Percentiles rank a stretch among this genome's conserved stretches.
These are phyloP conservation scores for Cantharis rustica DNA, from an alignment of 2,888 invertebrate genomes.

Conservation along the genomic window DNA sequence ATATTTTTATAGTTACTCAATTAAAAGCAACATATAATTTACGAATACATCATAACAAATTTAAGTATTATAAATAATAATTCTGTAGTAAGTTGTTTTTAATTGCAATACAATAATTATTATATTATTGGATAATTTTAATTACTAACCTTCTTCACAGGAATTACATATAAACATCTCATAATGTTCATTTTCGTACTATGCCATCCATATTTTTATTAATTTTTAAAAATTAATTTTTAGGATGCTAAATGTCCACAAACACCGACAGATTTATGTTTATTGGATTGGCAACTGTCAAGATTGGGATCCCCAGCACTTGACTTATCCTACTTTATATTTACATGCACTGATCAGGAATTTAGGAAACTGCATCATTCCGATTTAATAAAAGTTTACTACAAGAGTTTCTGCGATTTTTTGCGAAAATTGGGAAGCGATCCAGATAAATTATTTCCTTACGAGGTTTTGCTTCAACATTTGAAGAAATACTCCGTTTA, in stretches of 20 bases:
- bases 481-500: slow-evolving; percentile 40
- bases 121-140: not conserved
- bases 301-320: slow-evolving; percentile 39
- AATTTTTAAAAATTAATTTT: not conserved
- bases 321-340: slow-evolving; percentile 47
- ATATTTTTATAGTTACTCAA: not conserved
- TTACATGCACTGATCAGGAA: slow-evolving; percentile 38
- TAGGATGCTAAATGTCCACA: slow-evolving; percentile 25
- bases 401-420: slow-evolving; percentile 36
- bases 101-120: not conserved
- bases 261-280: slow-evolving; percentile 38
- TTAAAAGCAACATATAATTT: not conserved
- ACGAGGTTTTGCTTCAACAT: slow-evolving; percentile 39
- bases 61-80: not conserved
- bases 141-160: not conserved
- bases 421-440: slow-evolving; percentile 40
- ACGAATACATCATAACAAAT: not conserved
- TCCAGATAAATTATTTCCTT: slow-evolving; percentile 41
- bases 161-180: no score
- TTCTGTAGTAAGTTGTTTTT: not conserved
- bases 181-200: no score
- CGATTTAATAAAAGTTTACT: slow-evolving; percentile 38
- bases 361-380: slow-evolving; percentile 37
- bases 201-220: not conserved
- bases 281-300: slow-evolving; percentile 44